These are phyloP conservation scores for Melanaphis sacchari DNA, from an alignment of 1,140 invertebrate species.

Conservation along the genomic window DNA sequence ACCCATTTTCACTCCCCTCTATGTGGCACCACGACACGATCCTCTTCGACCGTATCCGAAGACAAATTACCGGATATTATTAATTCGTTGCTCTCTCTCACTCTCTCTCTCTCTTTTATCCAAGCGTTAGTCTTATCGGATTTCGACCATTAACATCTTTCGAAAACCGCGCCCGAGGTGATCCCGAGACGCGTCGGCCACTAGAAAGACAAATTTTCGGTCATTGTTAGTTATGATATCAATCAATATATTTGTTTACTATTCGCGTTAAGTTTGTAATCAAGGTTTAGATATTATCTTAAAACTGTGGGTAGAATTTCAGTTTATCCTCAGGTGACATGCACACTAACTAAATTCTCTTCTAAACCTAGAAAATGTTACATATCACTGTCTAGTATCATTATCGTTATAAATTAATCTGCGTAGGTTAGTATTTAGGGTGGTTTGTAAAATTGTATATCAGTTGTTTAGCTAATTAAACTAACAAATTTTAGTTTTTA, in stretches of 20 bases:
- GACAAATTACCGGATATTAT: conserved; percentile 56
- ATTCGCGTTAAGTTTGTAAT: not conserved
- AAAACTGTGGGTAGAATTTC: conserved; percentile 12
- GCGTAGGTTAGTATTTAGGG: not conserved
- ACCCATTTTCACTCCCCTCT: not conserved
- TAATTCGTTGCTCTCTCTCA: conserved; percentile 26
- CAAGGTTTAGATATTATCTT: conserved; percentile 34
- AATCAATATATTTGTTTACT: conserved; percentile 23
- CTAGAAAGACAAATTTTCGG: conserved; percentile 25
- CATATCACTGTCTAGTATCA: not conserved
- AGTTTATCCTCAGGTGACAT: not conserved
- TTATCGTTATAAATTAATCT: not conserved
- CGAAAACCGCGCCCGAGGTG: conserved; percentile 40
- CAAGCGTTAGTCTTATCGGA: conserved; percentile 23
- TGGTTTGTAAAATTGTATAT: not conserved
- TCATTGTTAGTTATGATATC: conserved; percentile 19
- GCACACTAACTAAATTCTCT: not conserved
- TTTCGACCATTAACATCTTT: conserved; percentile 51
- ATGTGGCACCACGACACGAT: not conserved
- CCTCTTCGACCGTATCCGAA: conserved; percentile 29
- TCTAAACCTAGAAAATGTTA: not conserved
- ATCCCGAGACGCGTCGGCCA: not conserved
- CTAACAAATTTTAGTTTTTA: not conserved
- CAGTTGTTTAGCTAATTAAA: not conserved
- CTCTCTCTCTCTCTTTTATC: not conserved